These are phyloP conservation scores for Vesta saturnalis DNA, from an alignment of 2,888 invertebrate species.

Conservation along the genomic window DNA sequence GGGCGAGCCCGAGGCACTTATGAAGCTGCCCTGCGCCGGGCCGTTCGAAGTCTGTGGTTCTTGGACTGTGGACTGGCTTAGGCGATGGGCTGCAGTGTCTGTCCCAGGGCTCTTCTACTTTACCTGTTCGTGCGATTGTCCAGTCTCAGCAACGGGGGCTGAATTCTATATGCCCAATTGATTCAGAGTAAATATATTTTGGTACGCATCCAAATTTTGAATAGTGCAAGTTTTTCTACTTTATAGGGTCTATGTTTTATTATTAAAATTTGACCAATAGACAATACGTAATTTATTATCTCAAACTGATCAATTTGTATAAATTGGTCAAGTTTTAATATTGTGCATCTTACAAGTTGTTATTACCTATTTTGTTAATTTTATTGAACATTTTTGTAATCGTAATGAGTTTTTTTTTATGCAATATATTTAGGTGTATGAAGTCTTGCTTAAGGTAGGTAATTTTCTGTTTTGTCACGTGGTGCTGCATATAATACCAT, in stretches of 20 bases:
- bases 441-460: too few species aligned
- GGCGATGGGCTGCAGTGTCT: constrained; percentile 46
- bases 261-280: constrained; percentile 24
- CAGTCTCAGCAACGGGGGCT: constrained; percentile 36
- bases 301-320: too few species aligned
- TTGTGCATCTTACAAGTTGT: constrained; percentile 17
- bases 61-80: constrained; percentile 50
- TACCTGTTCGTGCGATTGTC: constrained; percentile 36
- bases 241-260: constrained; percentile 29
- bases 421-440: too few species aligned
- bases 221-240: constrained; percentile 31
- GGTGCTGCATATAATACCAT: too few species aligned
- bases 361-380: constrained; percentile 4
- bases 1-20: constrained; percentile 48
- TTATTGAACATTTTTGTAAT: too few species aligned
- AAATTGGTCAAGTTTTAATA: constrained; percentile 26
- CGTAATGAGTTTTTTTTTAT: too few species aligned
- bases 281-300: not conserved
- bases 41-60: constrained; percentile 46
- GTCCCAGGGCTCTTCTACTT: constrained; percentile 41
- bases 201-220: constrained; percentile 39
- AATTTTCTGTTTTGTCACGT: too few species aligned
- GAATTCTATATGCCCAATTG: constrained; percentile 35
- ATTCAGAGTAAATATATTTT: constrained; percentile 32
- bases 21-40: constrained; percentile 37